phyloP scores from a whole-genome alignment of 2,113 vertebrate species.

The Gallinago undulata region DNA sequence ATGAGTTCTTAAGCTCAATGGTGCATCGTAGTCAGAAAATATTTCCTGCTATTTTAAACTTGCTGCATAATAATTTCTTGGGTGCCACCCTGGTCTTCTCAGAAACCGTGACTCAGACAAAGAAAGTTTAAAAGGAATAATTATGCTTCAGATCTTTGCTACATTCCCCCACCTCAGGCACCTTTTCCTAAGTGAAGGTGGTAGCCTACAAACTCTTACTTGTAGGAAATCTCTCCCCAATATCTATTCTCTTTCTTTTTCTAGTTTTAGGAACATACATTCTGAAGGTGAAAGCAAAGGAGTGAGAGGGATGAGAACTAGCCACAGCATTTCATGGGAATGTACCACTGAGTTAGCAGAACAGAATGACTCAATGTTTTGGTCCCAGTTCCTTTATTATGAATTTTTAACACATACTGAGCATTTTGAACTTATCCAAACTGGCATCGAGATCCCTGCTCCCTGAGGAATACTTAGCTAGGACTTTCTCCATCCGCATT shows the following conservation, averaged over 20 bases:
- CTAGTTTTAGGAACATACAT: not conserved
- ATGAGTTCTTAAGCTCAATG: not conserved
- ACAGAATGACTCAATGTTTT: not conserved
- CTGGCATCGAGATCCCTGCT: not conserved
- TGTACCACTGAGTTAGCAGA: not conserved
- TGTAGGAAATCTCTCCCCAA: not conserved
- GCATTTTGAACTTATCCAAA: not conserved
- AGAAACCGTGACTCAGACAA: not conserved
- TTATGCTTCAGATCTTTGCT: not conserved
- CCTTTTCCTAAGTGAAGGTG: not conserved
- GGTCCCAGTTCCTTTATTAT: not conserved
- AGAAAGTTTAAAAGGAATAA: not conserved
- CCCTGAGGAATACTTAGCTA: not conserved
- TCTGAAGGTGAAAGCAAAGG: not conserved
- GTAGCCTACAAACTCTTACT: not conserved
- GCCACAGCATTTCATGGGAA: not conserved
- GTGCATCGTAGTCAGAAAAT: not conserved
- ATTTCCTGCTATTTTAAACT: not conserved
- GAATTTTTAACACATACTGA: not conserved
- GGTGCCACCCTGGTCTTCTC: not conserved
- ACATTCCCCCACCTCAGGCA: not conserved
- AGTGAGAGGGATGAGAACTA: not conserved
- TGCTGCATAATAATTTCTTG: not conserved
- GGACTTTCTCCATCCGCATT: not conserved
- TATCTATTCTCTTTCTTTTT: not conserved